These are phyloP conservation scores for Eupithecia subfuscata DNA, from an alignment of 2,888 invertebrate species.

Conservation along the genomic window DNA sequence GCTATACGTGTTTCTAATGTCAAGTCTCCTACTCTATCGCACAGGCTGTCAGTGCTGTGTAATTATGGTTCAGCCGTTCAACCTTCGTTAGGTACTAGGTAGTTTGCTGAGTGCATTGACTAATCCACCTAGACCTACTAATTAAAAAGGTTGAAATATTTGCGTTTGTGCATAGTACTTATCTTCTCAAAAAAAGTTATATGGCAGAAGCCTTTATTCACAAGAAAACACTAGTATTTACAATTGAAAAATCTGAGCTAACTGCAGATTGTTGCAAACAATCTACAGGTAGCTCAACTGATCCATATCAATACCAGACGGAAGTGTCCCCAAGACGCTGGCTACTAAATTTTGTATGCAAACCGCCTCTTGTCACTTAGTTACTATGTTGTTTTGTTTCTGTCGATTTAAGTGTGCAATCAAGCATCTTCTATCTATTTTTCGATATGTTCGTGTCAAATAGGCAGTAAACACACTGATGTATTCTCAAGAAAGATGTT, in stretches of 20 bases:
- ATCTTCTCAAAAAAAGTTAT: too few relatives aligned
- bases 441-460: not conserved
- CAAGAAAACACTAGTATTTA: too few relatives aligned
- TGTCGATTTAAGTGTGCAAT: too few relatives aligned
- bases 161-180: not conserved
- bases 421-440: too few relatives aligned
- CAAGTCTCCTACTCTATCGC: slow-evolving; percentile 14
- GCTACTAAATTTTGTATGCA: not conserved
- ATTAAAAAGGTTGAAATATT: not conserved
- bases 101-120: not conserved
- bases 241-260: too few relatives aligned
- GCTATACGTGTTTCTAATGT: slow-evolving; percentile 16
- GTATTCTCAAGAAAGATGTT: not conserved
- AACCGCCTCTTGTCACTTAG: not conserved
- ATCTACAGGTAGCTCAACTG: too few relatives aligned
- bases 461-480: not conserved
- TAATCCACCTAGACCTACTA: not conserved
- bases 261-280: too few relatives aligned
- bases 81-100: slow-evolving; percentile 19
- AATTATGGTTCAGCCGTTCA: slow-evolving; percentile 20
- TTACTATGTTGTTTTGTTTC: too few relatives aligned
- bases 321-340: too few relatives aligned
- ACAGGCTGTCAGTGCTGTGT: slow-evolving; percentile 11
- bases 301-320: too few relatives aligned
- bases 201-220: too few relatives aligned